A percentile compares a stretch with the other conserved stretches of the same genome.
Conservation (phyloP, 1,140 invertebrate species). For the Trichonephila inaurata region DNA sequence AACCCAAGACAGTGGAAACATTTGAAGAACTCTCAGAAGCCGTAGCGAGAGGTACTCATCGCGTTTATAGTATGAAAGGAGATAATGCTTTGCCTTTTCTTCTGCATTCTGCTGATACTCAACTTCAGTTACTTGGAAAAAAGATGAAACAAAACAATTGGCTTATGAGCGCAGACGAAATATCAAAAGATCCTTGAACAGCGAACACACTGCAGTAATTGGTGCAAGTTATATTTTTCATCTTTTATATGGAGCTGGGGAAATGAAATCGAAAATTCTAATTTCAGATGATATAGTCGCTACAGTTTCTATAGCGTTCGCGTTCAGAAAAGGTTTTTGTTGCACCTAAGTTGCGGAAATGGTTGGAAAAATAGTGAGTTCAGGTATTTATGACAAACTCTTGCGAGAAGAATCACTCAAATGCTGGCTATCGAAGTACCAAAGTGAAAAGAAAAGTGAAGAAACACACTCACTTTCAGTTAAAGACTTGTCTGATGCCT, state of each 20-base stretch:
- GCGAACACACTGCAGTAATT: background rate
- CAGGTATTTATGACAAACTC: background rate
- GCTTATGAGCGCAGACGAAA: background rate
- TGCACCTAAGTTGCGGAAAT: background rate
- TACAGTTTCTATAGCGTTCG: background rate
- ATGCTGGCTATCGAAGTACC: accelerated
- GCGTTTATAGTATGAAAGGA: background rate
- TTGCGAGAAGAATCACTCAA: background rate
- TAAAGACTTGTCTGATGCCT: background rate
- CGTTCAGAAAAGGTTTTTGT: background rate
- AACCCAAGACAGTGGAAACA: background rate
- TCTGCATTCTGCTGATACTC: background rate
- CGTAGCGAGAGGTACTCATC: background rate
- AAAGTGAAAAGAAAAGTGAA: background rate
- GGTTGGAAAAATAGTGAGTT: background rate
- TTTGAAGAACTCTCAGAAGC: background rate
- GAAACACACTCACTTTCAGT: background rate
- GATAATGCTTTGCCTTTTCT: background rate
- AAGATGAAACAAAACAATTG: background rate
- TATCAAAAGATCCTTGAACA: no score
- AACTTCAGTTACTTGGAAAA: background rate
- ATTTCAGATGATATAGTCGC: background rate
- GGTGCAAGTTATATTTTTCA: background rate
- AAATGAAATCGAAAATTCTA: background rate
- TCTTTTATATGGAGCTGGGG: background rate